Evolutionary conservation across 2,113 vertebrate species (phyloP).

Genomic region (Melanerpes aurifrons): DNA sequence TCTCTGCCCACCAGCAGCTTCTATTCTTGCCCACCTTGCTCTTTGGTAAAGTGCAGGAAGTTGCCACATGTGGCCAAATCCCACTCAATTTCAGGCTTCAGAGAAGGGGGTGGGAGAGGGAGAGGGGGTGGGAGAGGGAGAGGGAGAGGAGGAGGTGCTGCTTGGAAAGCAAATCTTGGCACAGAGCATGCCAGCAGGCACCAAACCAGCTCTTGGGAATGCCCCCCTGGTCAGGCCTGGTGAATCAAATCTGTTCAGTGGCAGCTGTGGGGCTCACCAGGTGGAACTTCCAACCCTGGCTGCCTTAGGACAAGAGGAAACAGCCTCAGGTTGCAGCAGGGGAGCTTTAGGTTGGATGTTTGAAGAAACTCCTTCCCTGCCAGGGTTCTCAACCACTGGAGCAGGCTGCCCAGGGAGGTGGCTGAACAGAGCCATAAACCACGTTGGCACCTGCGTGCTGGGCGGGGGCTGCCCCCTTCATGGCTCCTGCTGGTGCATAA

Average conservation of each 20-base stretch:
- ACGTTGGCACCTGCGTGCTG: fast-evolving
- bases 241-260: fast-evolving
- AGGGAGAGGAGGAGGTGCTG: no score
- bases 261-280: no score
- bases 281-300: no score
- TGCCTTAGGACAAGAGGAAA: no score
- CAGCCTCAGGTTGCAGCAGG: no score
- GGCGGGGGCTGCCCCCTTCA: fast-evolving
- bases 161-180: fast-evolving
- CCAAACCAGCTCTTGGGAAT: background rate
- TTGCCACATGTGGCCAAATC: background rate
- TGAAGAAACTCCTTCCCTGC: no score
- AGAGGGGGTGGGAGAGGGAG: background rate
- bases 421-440: fast-evolving
- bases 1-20: fast-evolving
- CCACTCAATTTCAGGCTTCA: background rate
- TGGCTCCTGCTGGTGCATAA: background rate
- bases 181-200: fast-evolving
- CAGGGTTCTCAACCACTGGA: no score
- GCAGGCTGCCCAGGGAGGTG: no score
- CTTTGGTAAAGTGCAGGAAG: background rate
- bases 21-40: background rate
- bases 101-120: background rate
- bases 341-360: no score
- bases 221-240: fast-evolving